phyloP scores from a whole-genome alignment of 1,140 invertebrate species.

The Sinonovacula constricta region DNA sequence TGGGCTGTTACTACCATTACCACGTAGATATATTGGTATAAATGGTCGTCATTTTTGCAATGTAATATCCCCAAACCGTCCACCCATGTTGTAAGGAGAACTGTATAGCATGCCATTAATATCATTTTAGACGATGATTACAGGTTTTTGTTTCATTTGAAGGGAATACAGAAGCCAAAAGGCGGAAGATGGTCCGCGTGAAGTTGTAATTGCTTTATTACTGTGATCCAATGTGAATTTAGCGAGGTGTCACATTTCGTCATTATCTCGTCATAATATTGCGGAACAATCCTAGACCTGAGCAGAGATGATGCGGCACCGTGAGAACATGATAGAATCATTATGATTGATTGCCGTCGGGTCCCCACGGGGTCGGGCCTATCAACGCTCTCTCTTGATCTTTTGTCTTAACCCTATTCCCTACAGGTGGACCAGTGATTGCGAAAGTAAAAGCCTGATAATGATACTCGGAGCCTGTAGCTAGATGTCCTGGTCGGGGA shows the following conservation, averaged over 20 bases:
- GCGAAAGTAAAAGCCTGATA: no score
- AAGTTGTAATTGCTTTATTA: no score
- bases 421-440: no score
- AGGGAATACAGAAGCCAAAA: no score
- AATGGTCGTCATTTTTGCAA: constrained; percentile 21
- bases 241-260: not conserved
- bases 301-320: no score
- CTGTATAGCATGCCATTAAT: constrained; percentile 38
- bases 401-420: constrained; percentile 48
- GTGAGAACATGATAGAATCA: constrained; percentile 30
- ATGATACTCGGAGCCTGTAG: no score
- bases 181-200: no score
- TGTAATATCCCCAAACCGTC: constrained; percentile 36
- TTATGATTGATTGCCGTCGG: constrained; percentile 40
- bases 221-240: no score
- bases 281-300: not conserved
- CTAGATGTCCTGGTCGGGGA: no score
- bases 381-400: constrained; percentile 42
- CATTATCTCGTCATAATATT: not conserved
- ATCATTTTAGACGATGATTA: constrained; percentile 39
- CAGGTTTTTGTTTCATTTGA: constrained; percentile 44
- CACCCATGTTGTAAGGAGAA: constrained; percentile 36
- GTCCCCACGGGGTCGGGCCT: constrained; percentile 37
- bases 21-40: no score
- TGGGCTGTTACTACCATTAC: no score